A percentile compares a stretch with the other conserved stretches of the same genome.
These are phyloP conservation scores for Caenorhabditis sp. DNA, from an alignment of 2,888 invertebrate species.

Conservation along the genomic window DNA sequence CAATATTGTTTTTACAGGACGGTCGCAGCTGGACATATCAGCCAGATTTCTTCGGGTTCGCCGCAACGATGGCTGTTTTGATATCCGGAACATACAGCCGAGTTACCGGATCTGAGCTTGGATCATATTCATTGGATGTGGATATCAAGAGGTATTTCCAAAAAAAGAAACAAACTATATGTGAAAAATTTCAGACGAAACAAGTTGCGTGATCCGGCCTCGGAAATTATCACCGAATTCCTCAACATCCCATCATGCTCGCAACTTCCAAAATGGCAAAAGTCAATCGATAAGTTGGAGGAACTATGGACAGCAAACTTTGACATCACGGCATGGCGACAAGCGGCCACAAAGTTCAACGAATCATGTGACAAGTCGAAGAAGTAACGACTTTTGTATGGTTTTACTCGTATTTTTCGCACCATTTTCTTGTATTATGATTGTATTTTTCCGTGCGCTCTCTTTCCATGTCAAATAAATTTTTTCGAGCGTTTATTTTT, in stretches of 20 bases:
- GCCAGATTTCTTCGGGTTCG: conserved; percentile 88
- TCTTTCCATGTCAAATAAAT: background rate
- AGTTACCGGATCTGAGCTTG: conserved; percentile 71
- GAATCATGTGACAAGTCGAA: background rate
- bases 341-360: background rate
- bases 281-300: background rate
- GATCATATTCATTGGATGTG: conserved; percentile 54
- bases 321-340: background rate
- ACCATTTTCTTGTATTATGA: background rate
- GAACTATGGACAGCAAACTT: background rate
- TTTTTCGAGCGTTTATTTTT: background rate
- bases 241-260: background rate
- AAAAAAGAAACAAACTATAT: background rate
- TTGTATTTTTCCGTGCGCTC: background rate
- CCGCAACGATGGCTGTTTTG: conserved; percentile 86
- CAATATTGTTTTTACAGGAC: conserved; percentile 69
- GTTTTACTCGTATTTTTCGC: background rate
- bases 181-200: conserved; percentile 61
- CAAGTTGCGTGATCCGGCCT: conserved; percentile 77
- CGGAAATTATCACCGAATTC: conserved; percentile 79
- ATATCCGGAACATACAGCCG: conserved; percentile 85
- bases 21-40: conserved; percentile 84
- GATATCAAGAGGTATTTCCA: conserved; percentile 63
- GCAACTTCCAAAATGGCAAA: conserved; percentile 1
- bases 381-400: background rate